Percentiles rank a stretch among this genome's conserved stretches.
phyloP scores from a whole-genome alignment of 2,888 invertebrate genomes.

The Plebejus melissa region DNA sequence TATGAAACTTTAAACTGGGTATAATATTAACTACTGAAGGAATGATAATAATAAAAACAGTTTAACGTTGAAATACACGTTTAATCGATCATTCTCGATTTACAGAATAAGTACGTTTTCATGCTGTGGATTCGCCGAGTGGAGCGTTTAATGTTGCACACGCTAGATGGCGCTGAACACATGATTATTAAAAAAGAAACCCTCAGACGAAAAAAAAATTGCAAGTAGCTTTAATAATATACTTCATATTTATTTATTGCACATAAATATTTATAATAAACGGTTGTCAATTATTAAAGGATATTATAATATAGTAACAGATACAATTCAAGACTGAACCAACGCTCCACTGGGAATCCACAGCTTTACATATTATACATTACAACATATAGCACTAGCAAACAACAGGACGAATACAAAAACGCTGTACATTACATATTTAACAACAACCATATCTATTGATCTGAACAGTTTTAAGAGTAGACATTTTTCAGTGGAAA shows the following conservation, averaged over 20 bases:
- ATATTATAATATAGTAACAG: background rate
- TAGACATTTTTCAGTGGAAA: conserved; percentile 29
- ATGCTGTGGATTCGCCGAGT: conserved; percentile 19
- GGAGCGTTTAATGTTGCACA: background rate
- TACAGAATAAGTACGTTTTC: conserved; percentile 27
- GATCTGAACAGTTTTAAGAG: conserved; percentile 26
- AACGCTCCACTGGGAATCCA: conserved; percentile 17
- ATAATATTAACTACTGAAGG: background rate
- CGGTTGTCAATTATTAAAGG: background rate
- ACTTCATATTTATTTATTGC: background rate
- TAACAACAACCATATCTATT: conserved; percentile 42
- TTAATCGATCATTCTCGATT: conserved; percentile 52
- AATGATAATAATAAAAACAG: conserved; percentile 34
- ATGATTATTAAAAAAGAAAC: background rate
- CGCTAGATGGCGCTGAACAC: conserved; percentile 1
- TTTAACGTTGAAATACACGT: conserved; percentile 49
- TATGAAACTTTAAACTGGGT: background rate
- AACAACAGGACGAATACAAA: conserved; percentile 47
- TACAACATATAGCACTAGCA: conserved; percentile 46
- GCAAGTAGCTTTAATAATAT: background rate
- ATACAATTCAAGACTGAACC: background rate
- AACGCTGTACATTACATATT: conserved; percentile 46
- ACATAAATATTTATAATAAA: background rate
- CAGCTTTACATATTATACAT: conserved; percentile 30
- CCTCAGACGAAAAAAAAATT: background rate